Percentiles rank a stretch among this genome's conserved stretches.
Conservation (phyloP, 1,140 invertebrate species). For the Reticulitermes speratus region DNA sequence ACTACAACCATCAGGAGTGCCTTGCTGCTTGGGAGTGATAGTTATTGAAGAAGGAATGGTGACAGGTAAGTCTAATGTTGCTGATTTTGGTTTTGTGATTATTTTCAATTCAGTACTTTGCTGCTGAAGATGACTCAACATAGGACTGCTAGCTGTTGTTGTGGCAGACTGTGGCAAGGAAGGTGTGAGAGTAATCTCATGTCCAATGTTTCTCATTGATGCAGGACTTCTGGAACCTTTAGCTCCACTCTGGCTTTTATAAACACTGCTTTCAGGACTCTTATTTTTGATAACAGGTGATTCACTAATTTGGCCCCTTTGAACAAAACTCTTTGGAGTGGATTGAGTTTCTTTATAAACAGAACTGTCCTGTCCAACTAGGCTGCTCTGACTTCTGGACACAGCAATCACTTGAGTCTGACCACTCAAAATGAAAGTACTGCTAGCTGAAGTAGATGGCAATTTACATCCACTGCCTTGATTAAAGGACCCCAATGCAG, state of each 20-base stretch:
- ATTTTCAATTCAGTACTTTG: neutral
- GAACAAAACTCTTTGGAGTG: neutral
- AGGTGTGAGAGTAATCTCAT: neutral
- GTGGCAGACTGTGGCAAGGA: neutral
- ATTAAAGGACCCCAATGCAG: neutral
- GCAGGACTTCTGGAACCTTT: neutral
- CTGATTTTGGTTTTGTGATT: neutral
- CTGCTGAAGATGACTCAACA: neutral
- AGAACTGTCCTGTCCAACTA: neutral
- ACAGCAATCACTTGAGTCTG: neutral
- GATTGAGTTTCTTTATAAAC: neutral
- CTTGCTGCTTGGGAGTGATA: neutral
- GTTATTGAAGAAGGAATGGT: conserved; percentile 10
- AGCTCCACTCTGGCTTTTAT: neutral
- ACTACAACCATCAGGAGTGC: neutral
- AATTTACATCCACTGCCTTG: neutral
- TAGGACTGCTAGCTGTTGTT: neutral
- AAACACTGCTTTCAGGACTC: neutral
- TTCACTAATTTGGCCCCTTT: neutral
- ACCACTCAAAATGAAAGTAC: neutral
- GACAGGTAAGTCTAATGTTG: conserved; percentile 16
- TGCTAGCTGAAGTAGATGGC: neutral
- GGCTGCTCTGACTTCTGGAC: neutral
- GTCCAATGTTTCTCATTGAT: neutral
- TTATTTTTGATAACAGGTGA: neutral